A percentile compares a stretch with the other conserved stretches of the same genome.
These are phyloP conservation scores for Macrotis lagotis DNA, from an alignment of 2,113 vertebrate genomes.

Conservation along the genomic window DNA sequence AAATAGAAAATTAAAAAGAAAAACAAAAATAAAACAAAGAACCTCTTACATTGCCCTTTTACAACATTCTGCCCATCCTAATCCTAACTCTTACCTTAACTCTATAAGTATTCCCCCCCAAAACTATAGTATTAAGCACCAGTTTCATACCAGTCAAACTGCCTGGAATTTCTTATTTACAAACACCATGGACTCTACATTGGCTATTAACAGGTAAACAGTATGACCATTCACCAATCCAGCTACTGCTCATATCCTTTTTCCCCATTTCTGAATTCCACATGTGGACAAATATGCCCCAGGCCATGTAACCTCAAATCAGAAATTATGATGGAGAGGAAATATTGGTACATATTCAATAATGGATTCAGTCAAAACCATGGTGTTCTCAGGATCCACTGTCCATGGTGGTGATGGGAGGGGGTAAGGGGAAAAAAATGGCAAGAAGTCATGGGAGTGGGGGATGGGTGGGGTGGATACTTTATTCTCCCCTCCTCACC, in stretches of 20 bases:
- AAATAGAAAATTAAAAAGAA: no score
- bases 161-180: not conserved
- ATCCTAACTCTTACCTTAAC: not conserved
- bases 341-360: not conserved
- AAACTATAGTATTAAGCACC: not conserved
- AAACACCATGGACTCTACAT: not conserved
- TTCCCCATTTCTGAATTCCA: not conserved
- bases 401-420: not conserved
- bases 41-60: conserved; percentile 22
- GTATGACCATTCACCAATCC: not conserved
- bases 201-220: not conserved
- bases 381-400: not conserved
- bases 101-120: accelerated
- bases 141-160: accelerated
- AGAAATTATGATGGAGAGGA: not conserved
- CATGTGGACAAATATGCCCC: not conserved
- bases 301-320: no score
- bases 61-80: not conserved
- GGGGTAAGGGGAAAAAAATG: not conserved
- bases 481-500: not conserved
- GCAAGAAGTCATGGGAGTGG: not conserved
- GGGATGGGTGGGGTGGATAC: no score
- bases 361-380: not conserved
- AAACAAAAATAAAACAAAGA: not conserved
- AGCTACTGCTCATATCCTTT: not conserved